Conservation (phyloP, 2,888 invertebrate genomes). For the Ormyrus nitidulus region DNA sequence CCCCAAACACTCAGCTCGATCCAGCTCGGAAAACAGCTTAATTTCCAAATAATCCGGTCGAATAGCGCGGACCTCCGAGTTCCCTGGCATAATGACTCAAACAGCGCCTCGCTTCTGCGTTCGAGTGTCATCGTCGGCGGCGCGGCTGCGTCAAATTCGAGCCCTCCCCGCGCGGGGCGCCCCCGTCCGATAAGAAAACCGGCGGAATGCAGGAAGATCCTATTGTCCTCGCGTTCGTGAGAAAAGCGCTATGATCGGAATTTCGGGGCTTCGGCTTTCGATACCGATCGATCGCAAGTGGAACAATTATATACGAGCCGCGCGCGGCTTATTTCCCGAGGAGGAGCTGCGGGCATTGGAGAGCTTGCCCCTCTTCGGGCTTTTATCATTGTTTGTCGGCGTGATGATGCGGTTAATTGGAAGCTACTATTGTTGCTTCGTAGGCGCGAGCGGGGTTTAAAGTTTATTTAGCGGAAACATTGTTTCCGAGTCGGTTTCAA, state of each 20-base stretch:
- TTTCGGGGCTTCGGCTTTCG: constrained; percentile 20
- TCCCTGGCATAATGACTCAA: no score
- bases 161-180: constrained; percentile 1
- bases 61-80: no score
- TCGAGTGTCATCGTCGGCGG: constrained; percentile 29
- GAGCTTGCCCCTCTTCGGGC: no score
- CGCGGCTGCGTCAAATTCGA: constrained; percentile 50
- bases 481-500: no score
- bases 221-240: constrained; percentile 30
- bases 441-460: no score
- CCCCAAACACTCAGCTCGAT: no score
- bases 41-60: no score
- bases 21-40: no score
- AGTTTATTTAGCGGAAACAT: no score
- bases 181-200: constrained; percentile 33
- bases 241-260: constrained; percentile 27
- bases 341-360: neutral
- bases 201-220: constrained; percentile 38
- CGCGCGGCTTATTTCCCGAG: neutral
- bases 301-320: neutral
- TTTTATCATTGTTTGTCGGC: no score
- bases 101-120: neutral
- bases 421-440: no score
- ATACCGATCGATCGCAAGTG: neutral
- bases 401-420: no score